These are phyloP conservation scores for Drosophila helvetica DNA, from an alignment of 2,888 invertebrate species.

Conservation along the genomic window DNA sequence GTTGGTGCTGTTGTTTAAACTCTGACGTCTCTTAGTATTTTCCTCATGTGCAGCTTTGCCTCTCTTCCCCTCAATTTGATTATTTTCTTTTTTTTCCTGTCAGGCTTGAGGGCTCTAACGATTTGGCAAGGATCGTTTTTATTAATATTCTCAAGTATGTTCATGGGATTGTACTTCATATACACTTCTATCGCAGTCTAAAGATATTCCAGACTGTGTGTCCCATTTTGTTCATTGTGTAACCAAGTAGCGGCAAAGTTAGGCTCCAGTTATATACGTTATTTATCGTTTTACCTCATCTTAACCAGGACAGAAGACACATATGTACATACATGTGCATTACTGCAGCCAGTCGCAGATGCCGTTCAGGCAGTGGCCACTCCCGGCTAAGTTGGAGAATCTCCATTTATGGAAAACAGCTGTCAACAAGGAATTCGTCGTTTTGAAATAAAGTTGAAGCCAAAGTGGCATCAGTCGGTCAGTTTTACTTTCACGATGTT, in stretches of 20 bases:
- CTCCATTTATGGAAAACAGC: constrained; percentile 50
- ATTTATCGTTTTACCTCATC: neutral
- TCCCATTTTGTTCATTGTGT: neutral
- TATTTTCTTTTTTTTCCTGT: neutral
- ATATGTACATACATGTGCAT: neutral
- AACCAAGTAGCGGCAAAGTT: neutral
- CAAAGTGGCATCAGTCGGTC: no score
- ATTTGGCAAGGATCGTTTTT: neutral
- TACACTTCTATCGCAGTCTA: neutral
- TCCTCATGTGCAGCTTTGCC: constrained; percentile 13
- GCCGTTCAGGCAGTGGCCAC: constrained; percentile 19
- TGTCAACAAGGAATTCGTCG: constrained; percentile 32
- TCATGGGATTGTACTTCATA: neutral
- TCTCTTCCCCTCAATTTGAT: neutral
- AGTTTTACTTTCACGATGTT: constrained; percentile 2
- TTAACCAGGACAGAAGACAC: neutral
- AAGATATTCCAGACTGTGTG: neutral
- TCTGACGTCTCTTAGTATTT: constrained; percentile 5
- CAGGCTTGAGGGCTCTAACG: neutral
- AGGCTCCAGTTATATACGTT: neutral
- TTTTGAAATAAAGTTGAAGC: constrained; percentile 14
- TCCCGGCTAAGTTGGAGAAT: constrained; percentile 16
- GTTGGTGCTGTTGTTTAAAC: constrained; percentile 14
- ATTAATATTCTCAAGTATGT: neutral
- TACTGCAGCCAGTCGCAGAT: constrained; percentile 5